Evolutionary conservation across 1,140 invertebrate genomes (phyloP).

Genomic region (Cotesia chilonis): DNA sequence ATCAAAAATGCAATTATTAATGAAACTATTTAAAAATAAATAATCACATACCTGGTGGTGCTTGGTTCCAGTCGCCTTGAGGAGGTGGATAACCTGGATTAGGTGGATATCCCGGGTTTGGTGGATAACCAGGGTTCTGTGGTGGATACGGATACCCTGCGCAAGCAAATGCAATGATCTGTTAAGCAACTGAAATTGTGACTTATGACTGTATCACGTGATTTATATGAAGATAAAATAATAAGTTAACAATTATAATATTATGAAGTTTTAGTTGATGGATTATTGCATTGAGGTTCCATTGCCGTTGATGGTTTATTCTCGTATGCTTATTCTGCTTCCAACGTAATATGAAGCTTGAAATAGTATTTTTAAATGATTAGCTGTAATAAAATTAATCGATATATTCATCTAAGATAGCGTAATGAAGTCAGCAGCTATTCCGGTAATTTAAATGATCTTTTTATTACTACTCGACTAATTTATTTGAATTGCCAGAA

Average conservation of each 20-base stretch:
- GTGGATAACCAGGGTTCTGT: slow-evolving; percentile 52
- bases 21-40: slow-evolving; percentile 28
- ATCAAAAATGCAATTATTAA: neutral
- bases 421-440: neutral
- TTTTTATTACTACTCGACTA: neutral
- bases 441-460: neutral
- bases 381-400: neutral
- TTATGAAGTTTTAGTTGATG: slow-evolving; percentile 8
- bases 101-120: slow-evolving; percentile 50
- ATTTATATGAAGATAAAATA: neutral
- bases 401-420: neutral
- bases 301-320: slow-evolving; percentile 31
- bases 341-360: slow-evolving; percentile 3
- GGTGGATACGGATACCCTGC: slow-evolving; percentile 43
- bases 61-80: slow-evolving; percentile 53
- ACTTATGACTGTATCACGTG: neutral
- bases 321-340: slow-evolving; percentile 35
- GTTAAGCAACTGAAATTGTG: slow-evolving; percentile 1
- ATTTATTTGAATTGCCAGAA: slow-evolving; percentile 4
- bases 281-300: slow-evolving; percentile 24
- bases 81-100: slow-evolving; percentile 48
- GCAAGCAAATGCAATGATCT: slow-evolving; percentile 30
- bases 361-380: neutral
- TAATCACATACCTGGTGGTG: slow-evolving; percentile 61
- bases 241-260: neutral